Evolutionary conservation across 2,113 vertebrate genomes (phyloP).

Genomic region (Labrus mixtus): DNA sequence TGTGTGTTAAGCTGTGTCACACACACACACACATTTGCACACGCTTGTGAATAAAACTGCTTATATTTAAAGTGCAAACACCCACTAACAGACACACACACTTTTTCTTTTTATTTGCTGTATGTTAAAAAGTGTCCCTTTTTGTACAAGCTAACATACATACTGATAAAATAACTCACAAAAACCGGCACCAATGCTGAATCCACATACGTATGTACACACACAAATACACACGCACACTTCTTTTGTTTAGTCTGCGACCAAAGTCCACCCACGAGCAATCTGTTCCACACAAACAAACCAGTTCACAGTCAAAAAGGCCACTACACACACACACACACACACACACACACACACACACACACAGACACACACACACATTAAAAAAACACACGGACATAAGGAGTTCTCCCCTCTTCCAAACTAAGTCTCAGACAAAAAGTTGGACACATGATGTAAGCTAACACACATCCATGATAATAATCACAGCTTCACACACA

Average conservation of each 20-base stretch:
- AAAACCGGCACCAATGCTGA: background rate
- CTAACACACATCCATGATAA: background rate
- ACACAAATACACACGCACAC: conserved; percentile 17
- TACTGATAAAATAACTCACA: background rate
- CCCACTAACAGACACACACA: background rate
- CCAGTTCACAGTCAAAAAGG: conserved; percentile 31
- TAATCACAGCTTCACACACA: background rate
- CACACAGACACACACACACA: conserved; percentile 22
- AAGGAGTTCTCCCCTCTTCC: background rate
- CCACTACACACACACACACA: conserved; percentile 27
- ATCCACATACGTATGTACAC: background rate
- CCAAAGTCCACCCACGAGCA: conserved; percentile 69
- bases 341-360: conserved; percentile 37
- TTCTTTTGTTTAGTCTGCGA: conserved; percentile 67
- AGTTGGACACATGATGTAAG: background rate
- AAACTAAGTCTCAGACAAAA: conserved; percentile 17
- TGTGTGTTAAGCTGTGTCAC: conserved; percentile 12
- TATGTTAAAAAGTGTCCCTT: conserved; percentile 4
- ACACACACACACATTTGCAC: conserved; percentile 14
- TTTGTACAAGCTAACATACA: background rate
- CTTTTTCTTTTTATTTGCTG: background rate
- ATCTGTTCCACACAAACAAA: conserved; percentile 67
- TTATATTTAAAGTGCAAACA: conserved; percentile 3
- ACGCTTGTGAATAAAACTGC: conserved; percentile 17
- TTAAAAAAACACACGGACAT: no score